Evolutionary conservation across 2,113 vertebrate species (phyloP), one percentile per base, ranked within the genome.

Genomic region (Athene cunicularia): DNA sequence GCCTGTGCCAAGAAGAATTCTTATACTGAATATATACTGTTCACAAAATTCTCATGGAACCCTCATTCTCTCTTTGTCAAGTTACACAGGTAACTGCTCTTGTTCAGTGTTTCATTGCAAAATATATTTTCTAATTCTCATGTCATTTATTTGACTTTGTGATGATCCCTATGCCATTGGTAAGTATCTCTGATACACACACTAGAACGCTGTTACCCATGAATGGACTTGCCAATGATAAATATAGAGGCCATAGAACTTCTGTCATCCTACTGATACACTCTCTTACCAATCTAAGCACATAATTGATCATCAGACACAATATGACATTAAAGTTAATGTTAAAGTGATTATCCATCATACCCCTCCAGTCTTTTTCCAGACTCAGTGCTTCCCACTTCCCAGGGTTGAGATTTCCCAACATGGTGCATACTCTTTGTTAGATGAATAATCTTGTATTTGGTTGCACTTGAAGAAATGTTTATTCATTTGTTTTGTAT

Each of bases 31-130:
- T 52, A 8, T 33, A 37, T 33, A 22, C 14, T 66, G 35, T 70
- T 35, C 45, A 19, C 66, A 58, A 21, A 58, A 62, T n/a, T 67
- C 20, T 37, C 33, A 64, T 0, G 0, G 35, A 70, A 32, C 22
- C 28, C 11, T n/a, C 2, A 2, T 19, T 50, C 53, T 95, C 14
- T 86, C 75, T 52, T 53, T 71, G 33, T 73, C 33, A 56, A 52
- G 33, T 56, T 73, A 52, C 18, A 39, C 45, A 60, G 26, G 12
- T 60, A 37, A 37, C 37, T 3, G 7, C 59, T 91, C 23, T 80
- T 75, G 8, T 27, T 89, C 62, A 52, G 0, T 45, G 20, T 74
- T 89, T 80, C 76, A 35, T 64, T 89, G 33, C 17, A n/a, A 89
- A 76, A 43, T 37, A 4, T 14, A 32, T 76, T 87, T 95, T 68